Base-by-base conservation (phyloP, 2,888 invertebrate genomes). In the Oligia fasciuncula region DNA sequence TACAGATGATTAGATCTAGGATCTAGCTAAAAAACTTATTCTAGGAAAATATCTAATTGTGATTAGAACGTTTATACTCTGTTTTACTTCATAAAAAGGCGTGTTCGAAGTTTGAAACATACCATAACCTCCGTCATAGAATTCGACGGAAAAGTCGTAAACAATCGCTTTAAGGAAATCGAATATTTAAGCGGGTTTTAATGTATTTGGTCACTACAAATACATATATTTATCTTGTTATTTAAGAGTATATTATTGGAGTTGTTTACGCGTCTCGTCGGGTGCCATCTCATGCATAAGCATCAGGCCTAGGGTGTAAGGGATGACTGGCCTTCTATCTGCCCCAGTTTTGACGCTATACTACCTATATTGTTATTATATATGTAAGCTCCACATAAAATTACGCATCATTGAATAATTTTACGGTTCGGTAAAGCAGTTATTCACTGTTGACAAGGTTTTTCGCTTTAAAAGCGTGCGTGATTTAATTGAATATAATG, bases 261-360 rank as follows among this genome's bases (percentile, higher is more conserved):
- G 79, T 68, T 86, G 91, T 91, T 85, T 90, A 88, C 90, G 80
- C 87, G 80, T 80, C 83, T 80, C 83, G 83, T 54, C 77, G 86
- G 87, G 87, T 86, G 85, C 73, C 83, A 87, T 63, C 88, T 92
- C 92, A 92, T 93, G 92, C 93, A 93, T 93, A 92, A 88, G 87
- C 87, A 92, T 90, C 84, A 81, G 79, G 77, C 80, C 82, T 83
- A 81, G 80, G 76, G 79, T 77, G 74, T 80, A 85, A 83, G 87
- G 86, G 75, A 80, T 63, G 79, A 69, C 79, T 77, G 81, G 69
- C 85, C 80, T 81, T 85, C 62, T 63, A 73, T 60, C 62, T 84
- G 90, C 73, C 89, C 89, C 85, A 87, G 79, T 87, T 89, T 82
- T 78, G 63, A 85, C 70, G 51, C 74, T 62, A 51, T 76, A 77